These are phyloP conservation scores for Volucella zonaria DNA, from an alignment of 2,888 invertebrate genomes.

Conservation along the genomic window DNA sequence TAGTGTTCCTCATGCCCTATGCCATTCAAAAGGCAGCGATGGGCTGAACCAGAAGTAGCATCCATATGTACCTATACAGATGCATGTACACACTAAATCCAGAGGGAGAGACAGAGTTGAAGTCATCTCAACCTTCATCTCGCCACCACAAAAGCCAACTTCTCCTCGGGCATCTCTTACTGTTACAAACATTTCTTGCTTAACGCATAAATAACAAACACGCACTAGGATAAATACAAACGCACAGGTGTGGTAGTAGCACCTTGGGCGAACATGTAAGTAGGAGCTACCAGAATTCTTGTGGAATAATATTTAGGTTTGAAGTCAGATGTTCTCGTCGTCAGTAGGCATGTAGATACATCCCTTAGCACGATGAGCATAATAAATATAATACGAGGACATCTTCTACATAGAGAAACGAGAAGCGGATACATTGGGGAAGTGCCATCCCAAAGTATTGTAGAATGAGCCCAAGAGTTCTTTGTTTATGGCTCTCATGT, in stretches of 20 bases:
- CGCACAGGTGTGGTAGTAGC: slow-evolving; percentile 3
- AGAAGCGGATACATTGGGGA: slow-evolving; percentile 16
- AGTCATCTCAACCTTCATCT: slow-evolving; percentile 37
- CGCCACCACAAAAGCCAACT: background rate
- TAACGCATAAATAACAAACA: slow-evolving; percentile 65
- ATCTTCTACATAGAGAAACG: slow-evolving; percentile 52
- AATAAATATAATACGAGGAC: slow-evolving; percentile 73
- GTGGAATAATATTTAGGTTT: slow-evolving; percentile 33
- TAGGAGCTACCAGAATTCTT: slow-evolving; percentile 12
- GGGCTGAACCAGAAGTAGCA: slow-evolving; percentile 62
- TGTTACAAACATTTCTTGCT: slow-evolving; percentile 31
- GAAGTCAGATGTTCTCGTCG: slow-evolving; percentile 5
- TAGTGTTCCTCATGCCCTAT: background rate
- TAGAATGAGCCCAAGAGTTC: background rate
- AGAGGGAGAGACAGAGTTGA: slow-evolving; percentile 8
- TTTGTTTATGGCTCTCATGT: slow-evolving; percentile 53
- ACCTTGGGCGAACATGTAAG: too few relatives aligned
- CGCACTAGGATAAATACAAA: slow-evolving; percentile 25
- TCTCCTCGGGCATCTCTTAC: slow-evolving; percentile 37
- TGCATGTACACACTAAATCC: slow-evolving; percentile 66
- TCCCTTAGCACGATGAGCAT: slow-evolving; percentile 65
- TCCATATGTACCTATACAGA: background rate
- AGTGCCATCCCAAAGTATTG: background rate
- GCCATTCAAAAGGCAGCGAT: slow-evolving; percentile 48
- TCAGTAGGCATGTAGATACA: slow-evolving; percentile 40